Evolutionary conservation across 2,888 invertebrate genomes (phyloP), one percentile per base, ranked within the genome.

Genomic region (Synanthedon vespiformis): DNA sequence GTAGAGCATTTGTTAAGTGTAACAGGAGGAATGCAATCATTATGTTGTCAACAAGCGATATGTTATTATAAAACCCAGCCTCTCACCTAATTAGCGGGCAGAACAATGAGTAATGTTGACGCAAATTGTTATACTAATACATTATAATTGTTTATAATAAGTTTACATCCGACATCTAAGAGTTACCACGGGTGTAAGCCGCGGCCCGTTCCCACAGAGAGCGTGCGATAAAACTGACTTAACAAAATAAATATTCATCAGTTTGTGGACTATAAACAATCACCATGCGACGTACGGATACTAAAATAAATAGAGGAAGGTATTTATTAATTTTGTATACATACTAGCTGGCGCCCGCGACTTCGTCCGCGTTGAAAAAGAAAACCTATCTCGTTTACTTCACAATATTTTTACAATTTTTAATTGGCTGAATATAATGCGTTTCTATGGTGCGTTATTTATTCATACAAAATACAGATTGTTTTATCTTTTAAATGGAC

Each of bases 191-290:
- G 57, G 61, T 54, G 55, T 51, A 55, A 58, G 56, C 57, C 51
- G 57, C 58, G 55, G 58, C 57, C 61, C 56, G 80, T 85, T 85
- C 85, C 84, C 86, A 85, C 77, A 68, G 67, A 62, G 67, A 74
- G 72, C 81, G 81, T 80, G 79, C 78, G 79, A 84, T 80, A 74
- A 71, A 69, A 74, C 72, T 68, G 68, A 72, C 77, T 67, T 78
- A 83, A 80, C 77, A 84, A 85, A 86, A 85, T 85, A 85, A 86
- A 86, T 86, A 84, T 85, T 78, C 79, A 81, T 77, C 80, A 76
- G 75, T 74, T 76, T 74, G 73, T 76, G 63, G 34, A 72, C 69
- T 76, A 72, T 82, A 84, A 84, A 83, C 81, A 84, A 80, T 73
- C 72, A 58, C 68, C 61, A 67, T 51, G 55, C 54, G 53, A 16